A percentile compares a stretch with the other conserved stretches of the same genome.
phyloP scores from a whole-genome alignment of 2,888 invertebrate species.

The Eilema depressum region DNA sequence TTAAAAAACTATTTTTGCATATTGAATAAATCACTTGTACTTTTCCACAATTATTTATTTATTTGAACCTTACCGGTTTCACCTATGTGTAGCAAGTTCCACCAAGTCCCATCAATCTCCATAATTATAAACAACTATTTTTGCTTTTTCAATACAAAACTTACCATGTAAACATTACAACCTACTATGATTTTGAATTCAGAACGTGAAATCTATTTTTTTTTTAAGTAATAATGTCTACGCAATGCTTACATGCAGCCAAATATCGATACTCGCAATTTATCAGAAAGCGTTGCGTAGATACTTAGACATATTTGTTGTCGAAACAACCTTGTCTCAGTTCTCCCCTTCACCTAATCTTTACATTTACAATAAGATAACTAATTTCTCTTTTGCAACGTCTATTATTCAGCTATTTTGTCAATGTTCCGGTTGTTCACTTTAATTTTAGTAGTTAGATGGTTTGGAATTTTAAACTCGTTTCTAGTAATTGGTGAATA shows the following conservation, averaged over 20 bases:
- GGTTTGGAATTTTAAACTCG: background rate
- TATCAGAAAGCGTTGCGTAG: constrained; percentile 13
- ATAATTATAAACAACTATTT: too few species aligned
- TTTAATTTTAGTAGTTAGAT: background rate
- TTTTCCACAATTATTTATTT: too few species aligned
- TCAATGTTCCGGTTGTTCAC: background rate
- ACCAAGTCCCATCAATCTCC: too few species aligned
- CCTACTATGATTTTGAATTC: background rate
- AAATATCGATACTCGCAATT: constrained; percentile 5
- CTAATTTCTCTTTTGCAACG: constrained; percentile 27
- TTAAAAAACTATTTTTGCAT: too few species aligned
- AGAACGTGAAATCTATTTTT: background rate
- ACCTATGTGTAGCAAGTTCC: too few species aligned
- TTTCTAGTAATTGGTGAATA: background rate
- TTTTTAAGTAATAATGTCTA: background rate
- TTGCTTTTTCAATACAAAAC: too few species aligned
- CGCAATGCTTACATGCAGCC: background rate
- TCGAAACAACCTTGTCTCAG: constrained; percentile 13
- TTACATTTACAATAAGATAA: constrained; percentile 21
- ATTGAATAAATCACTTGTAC: too few species aligned
- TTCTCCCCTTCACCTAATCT: constrained; percentile 43
- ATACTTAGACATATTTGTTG: background rate
- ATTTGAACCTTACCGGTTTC: too few species aligned
- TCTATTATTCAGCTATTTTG: background rate
- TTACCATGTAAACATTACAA: background rate